Evolutionary conservation across 2,113 vertebrate species (phyloP), one percentile per base, ranked within the genome.

Genomic region (Myxocyprinus asiaticus): DNA sequence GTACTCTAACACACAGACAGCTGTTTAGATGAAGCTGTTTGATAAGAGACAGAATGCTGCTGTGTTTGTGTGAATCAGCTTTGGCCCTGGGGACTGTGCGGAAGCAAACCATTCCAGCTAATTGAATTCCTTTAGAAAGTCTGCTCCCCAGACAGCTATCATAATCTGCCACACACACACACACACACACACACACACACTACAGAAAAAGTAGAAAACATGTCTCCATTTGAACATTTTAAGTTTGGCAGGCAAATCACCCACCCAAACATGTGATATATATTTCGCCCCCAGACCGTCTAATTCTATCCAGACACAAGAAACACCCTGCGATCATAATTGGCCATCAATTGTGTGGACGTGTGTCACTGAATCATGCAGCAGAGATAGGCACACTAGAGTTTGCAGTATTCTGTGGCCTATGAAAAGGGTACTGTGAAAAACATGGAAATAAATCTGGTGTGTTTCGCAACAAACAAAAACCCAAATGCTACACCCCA

Each of bases 81-180:
- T 44, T 79, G 15, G 12, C 75, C 63, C 77, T 8, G 2, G 64
- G 62, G 82, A 81, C 67, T 81, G 5, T 67, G 78, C 76, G 72
- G 77, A 74, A 65, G 82, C 77, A 85, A 90, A 86, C 81, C 63
- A 58, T 59, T 86, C 70, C 42, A 45, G 72, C 80, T 89, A 86
- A 88, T 84, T 86, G 76, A 84, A 88, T 87, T 83, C 78, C 81
- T 83, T 71, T 15, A 76, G 58, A 83, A 85, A 58, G 55, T 82
- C 51, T 68, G 47, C 66, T 79, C 84, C 62, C 51, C 43, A 84
- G 80, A 81, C 17, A 59, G 78, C 78, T 81, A 53, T 84, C 77
- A 84, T 79, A 22, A 67, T 66, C 0, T 11, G 76, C 61, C 62
- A 84, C 81, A 68, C 56, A 65, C 78, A 81, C 76, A 82, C 68